phyloP scores from a whole-genome alignment of 1,140 invertebrate genomes.

The Dendroctonus ponderosae region DNA sequence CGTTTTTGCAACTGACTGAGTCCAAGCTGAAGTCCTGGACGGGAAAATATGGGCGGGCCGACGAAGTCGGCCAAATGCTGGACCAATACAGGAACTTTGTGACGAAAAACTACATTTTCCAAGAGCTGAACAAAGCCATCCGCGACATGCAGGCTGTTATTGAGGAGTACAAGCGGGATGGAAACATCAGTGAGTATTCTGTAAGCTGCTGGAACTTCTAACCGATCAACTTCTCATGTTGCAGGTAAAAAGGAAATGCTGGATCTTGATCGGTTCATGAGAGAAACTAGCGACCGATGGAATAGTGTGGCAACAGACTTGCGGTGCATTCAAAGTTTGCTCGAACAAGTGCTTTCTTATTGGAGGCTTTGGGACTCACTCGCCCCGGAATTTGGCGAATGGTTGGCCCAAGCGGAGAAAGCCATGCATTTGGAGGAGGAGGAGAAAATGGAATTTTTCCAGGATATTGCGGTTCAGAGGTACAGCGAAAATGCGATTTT shows the following conservation, averaged over 20 bases:
- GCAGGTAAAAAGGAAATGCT: constrained; percentile 70
- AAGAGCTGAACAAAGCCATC: constrained; percentile 91
- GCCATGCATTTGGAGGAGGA: constrained; percentile 78
- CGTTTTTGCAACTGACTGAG: constrained; percentile 86
- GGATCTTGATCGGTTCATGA: constrained; percentile 80
- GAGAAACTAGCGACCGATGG: constrained; percentile 84
- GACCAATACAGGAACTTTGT: constrained; percentile 91
- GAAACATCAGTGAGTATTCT: constrained; percentile 65
- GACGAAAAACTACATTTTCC: constrained; percentile 86
- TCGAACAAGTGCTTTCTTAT: constrained; percentile 84
- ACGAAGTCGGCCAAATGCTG: constrained; percentile 78
- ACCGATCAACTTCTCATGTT: neutral
- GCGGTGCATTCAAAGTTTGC: constrained; percentile 81
- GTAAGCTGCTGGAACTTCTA: neutral
- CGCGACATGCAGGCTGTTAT: constrained; percentile 88
- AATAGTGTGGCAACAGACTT: constrained; percentile 86
- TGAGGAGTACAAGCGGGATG: constrained; percentile 86
- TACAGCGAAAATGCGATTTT: neutral
- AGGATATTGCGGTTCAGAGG: constrained; percentile 80
- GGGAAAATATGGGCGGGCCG: constrained; percentile 81
- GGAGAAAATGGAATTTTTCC: constrained; percentile 83
- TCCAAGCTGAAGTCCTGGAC: constrained; percentile 86
- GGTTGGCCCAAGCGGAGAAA: constrained; percentile 77
- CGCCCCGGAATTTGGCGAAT: constrained; percentile 72
- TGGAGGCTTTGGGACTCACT: constrained; percentile 81